A percentile compares a stretch with the other conserved stretches of the same genome.
These are phyloP conservation scores for Hassar affinis DNA, from an alignment of 2,113 vertebrate species.

Conservation along the genomic window DNA sequence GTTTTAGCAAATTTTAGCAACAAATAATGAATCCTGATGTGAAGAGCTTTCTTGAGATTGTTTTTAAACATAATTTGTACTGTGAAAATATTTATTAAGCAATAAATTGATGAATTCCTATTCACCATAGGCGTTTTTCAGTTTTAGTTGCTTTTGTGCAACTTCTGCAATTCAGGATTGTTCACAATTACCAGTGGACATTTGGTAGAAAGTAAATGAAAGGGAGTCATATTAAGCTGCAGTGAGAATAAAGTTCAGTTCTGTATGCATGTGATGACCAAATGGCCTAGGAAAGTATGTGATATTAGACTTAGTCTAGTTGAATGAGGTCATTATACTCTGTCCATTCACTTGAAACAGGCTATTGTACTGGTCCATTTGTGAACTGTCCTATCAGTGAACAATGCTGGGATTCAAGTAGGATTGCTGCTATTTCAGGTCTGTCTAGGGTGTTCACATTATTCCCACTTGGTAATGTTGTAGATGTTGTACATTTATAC, in stretches of 20 bases:
- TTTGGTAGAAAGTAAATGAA: constrained; percentile 2
- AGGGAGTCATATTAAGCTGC: neutral
- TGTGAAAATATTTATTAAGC: constrained; percentile 32
- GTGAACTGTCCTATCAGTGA: neutral
- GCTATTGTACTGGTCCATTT: neutral
- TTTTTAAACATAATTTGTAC: constrained; percentile 11
- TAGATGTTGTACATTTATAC: neutral
- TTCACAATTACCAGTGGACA: neutral
- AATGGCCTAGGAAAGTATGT: neutral
- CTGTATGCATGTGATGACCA: neutral
- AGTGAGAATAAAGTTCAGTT: neutral
- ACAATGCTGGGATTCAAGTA: neutral
- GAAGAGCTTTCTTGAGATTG: neutral
- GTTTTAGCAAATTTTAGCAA: neutral
- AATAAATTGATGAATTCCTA: constrained; percentile 26
- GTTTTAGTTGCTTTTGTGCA: neutral
- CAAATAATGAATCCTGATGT: neutral
- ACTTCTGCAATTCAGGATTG: neutral
- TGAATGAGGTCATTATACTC: constrained; percentile 23
- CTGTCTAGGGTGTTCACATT: neutral
- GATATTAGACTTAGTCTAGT: neutral
- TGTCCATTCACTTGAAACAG: neutral
- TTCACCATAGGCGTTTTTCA: neutral
- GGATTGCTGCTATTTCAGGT: neutral
- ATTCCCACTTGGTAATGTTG: neutral